A percentile compares a stretch with the other conserved stretches of the same genome.
Conservation (phyloP, 2,113 vertebrate species). For the Periophthalmus modestus region DNA sequence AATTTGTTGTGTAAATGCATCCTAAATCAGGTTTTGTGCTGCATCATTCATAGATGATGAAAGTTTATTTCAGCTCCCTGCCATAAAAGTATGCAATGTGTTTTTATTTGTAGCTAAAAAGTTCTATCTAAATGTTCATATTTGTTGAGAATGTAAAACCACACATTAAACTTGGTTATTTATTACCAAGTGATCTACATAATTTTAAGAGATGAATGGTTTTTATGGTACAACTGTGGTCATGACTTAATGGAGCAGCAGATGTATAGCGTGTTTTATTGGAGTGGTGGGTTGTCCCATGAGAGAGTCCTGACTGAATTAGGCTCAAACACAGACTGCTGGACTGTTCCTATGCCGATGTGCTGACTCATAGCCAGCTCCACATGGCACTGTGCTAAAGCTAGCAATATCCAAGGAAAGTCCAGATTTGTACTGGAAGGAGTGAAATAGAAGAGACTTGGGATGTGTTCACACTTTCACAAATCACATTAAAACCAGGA, state of each 20-base stretch:
- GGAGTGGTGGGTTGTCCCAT: constrained; percentile 38
- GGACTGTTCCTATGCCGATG: constrained; percentile 37
- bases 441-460: background rate
- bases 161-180: no score
- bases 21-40: no score
- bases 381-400: constrained; percentile 14
- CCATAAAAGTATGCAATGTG: no score
- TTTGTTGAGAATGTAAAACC: no score
- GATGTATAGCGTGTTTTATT: background rate
- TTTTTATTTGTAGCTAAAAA: no score
- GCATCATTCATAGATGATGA: no score
- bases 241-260: background rate
- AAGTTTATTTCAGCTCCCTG: no score
- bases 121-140: no score
- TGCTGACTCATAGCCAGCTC: constrained; percentile 47
- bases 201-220: background rate
- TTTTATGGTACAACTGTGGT: background rate
- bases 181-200: no score
- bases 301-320: constrained; percentile 64
- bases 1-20: no score
- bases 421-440: constrained; percentile 5
- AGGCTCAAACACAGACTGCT: constrained; percentile 49
- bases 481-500: background rate
- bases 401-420: constrained; percentile 3
- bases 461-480: background rate